phyloP scores from a whole-genome alignment of 92 coral and sea anemone species.

The Plumapathes pennacea region DNA sequence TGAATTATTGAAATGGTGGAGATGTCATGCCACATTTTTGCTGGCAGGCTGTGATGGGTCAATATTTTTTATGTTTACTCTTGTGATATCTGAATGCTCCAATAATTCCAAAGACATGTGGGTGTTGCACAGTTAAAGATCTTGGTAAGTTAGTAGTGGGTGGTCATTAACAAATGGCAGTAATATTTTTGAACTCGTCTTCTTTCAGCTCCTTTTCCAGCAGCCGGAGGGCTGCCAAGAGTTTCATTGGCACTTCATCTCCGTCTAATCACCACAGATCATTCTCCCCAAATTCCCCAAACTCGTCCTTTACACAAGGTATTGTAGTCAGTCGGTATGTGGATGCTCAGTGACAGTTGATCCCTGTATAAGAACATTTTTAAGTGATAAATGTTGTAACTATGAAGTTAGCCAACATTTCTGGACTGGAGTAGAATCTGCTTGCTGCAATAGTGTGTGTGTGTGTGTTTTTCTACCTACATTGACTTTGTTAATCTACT shows the following conservation, averaged over 20 bases:
- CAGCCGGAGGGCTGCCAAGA: constrained; percentile 42
- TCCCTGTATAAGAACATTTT: background rate
- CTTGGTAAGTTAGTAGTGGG: no score
- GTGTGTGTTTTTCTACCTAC: no score
- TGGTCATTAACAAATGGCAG: background rate
- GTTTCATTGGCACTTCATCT: constrained; percentile 48
- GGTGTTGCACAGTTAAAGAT: no score
- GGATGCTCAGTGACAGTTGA: no score
- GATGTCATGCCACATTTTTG: no score
- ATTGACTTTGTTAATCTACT: background rate
- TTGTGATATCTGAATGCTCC: no score
- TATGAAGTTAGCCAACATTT: background rate
- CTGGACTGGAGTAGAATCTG: no score
- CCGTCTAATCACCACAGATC: constrained; percentile 35
- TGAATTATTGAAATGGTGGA: no score
- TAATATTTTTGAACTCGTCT: background rate
- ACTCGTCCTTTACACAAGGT: constrained; percentile 36
- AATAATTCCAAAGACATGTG: no score
- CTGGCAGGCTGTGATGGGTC: no score
- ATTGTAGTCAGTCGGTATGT: constrained; percentile 14
- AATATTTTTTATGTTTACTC: no score
- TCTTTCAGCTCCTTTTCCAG: constrained; percentile 48
- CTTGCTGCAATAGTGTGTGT: no score
- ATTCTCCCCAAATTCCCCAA: constrained; percentile 46
- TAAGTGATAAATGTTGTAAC: background rate